phyloP scores from a whole-genome alignment of 2,888 invertebrate species.

The Atherix ibis region DNA sequence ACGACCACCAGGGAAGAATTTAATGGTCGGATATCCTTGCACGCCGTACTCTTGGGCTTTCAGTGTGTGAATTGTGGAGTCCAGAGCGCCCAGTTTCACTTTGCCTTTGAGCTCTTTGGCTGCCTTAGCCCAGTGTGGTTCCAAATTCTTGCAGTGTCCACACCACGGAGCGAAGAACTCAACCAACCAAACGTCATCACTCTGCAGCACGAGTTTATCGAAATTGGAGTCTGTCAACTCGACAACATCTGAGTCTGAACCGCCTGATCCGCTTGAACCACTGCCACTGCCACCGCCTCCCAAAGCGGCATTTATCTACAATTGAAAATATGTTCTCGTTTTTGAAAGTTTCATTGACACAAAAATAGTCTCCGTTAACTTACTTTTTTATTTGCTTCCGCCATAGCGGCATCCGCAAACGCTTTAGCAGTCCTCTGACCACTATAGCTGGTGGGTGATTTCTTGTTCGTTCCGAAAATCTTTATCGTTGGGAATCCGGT shows the following conservation, averaged over 20 bases:
- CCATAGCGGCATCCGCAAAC: slow-evolving; percentile 72
- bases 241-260: slow-evolving; percentile 42
- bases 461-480: slow-evolving; percentile 75
- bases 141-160: slow-evolving; percentile 91
- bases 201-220: slow-evolving; percentile 74
- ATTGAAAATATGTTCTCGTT: no score
- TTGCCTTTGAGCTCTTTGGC: slow-evolving; percentile 91
- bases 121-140: slow-evolving; percentile 92
- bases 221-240: slow-evolving; percentile 95
- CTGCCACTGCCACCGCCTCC: no score
- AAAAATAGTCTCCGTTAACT: no score
- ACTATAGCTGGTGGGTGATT: slow-evolving; percentile 66
- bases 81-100: slow-evolving; percentile 87
- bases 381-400: slow-evolving; percentile 58
- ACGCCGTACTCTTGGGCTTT: slow-evolving; percentile 75
- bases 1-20: slow-evolving; percentile 66
- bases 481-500: slow-evolving; percentile 93
- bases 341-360: no score
- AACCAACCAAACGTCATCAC: slow-evolving; percentile 93
- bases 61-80: slow-evolving; percentile 79
- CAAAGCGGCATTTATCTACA: slow-evolving; percentile 8
- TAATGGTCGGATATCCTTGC: slow-evolving; percentile 93
- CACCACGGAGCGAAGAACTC: slow-evolving; percentile 98
- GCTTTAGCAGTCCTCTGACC: slow-evolving; percentile 74
- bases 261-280: slow-evolving; percentile 8